These are phyloP conservation scores for Peucedramus taeniatus DNA, from an alignment of 2,113 vertebrate genomes.

Conservation along the genomic window DNA sequence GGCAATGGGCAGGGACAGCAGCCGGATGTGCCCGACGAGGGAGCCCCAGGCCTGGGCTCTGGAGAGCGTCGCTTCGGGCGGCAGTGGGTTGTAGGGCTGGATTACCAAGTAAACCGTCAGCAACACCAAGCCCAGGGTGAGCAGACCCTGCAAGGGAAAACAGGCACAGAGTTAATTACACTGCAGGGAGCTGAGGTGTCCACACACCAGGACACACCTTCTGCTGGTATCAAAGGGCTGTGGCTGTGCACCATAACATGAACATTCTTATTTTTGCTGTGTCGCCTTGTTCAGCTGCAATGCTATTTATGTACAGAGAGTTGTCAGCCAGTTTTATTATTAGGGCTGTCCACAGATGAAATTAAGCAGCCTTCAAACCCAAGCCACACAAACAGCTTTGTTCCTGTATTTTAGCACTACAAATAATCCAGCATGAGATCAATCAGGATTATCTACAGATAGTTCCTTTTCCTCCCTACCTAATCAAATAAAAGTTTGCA, in stretches of 20 bases:
- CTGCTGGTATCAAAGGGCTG: background rate
- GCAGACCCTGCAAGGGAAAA: constrained; percentile 73
- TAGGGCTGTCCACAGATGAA: background rate
- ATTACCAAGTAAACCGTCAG: constrained; percentile 82
- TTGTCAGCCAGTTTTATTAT: background rate
- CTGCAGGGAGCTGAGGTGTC: background rate
- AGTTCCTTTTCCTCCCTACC: background rate
- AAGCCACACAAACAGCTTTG: background rate
- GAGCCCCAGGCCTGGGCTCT: constrained; percentile 83
- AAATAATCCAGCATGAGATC: background rate
- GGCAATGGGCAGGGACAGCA: constrained; percentile 90
- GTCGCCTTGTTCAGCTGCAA: background rate
- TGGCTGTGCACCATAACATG: background rate
- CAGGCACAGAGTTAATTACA: background rate
- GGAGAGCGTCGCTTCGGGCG: constrained; percentile 74
- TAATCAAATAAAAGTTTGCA: background rate
- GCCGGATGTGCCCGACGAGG: constrained; percentile 84
- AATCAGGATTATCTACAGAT: background rate
- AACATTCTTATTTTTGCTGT: background rate
- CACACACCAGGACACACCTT: background rate
- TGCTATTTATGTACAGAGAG: background rate
- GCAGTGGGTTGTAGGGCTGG: constrained; percentile 78
- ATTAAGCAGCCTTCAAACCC: background rate
- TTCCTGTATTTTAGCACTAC: background rate
- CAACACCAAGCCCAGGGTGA: constrained; percentile 82